Evolutionary conservation across 2,113 vertebrate species (phyloP), one percentile per base, ranked within the genome.

Genomic region (Gasterosteus nipponicus): DNA sequence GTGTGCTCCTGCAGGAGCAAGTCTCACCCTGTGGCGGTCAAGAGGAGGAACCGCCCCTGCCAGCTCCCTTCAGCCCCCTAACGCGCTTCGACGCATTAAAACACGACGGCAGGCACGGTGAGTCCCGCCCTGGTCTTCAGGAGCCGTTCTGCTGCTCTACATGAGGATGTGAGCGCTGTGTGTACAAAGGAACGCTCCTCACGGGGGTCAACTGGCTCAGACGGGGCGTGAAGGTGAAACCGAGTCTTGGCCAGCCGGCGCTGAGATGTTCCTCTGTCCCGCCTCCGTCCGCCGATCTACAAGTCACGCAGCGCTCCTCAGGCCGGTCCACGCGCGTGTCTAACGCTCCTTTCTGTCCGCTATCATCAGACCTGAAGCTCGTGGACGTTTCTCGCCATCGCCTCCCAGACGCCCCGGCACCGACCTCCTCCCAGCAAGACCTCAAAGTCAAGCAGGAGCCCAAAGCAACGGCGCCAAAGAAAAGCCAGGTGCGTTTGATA

Each of bases 361-460:
- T n/a, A 79, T 96, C 95, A 80, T 88, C 94, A 7, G 95, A 97
- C 57, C 80, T 95, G 82, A 97, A 96, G 66, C 87, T 94, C 26
- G 65, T 94, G 84, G 96, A 97, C 7, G 90, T 91, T 12, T 91
- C 94, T 22, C 93, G 95, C 29, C 92, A 94, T 51, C 94, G 95
- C 54, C 94, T 95, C 62, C 91, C 95, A 0, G 95, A 95, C 68
- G 94, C 95, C 49, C 93, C 89, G 7, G 92, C 85, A 2, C 91
- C 91, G 0, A 79, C 91, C 0, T 88, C 93, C 0, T 91, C 94
- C 33, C 93, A 91, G 33, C 94, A 93, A 35, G 96, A 97, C 60
- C 94, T 87, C 79, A 95, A 96, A 81, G 93, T 95, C 78, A 97
- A 97, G 60, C 96, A 95, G 81, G 96, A 97, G 76, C 94, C 95